Conservation (phyloP, 2,797 vertebrate genomes). For the Rhinogobio ventralis region DNA sequence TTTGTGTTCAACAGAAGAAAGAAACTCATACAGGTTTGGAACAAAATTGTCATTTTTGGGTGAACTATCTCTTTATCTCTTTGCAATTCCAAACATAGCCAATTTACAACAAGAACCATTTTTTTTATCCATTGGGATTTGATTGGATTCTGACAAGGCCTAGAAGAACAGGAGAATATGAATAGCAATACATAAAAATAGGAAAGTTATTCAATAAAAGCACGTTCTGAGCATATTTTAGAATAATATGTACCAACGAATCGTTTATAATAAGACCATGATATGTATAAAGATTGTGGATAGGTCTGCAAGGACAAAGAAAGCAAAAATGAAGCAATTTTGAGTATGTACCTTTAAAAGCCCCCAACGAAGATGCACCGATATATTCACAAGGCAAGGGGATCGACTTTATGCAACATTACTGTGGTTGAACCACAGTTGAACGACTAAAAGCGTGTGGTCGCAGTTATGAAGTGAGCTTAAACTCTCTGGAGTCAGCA, state of each 20-base stretch:
- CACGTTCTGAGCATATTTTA: too few relatives aligned
- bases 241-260: background rate
- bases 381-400: constrained; percentile 37
- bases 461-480: constrained; percentile 53
- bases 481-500: constrained; percentile 62
- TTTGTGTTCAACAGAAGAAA: too few relatives aligned
- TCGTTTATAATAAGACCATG: too few relatives aligned
- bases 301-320: background rate
- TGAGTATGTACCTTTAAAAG: background rate
- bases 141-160: background rate
- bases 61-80: too few relatives aligned
- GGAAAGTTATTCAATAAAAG: background rate
- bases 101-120: background rate
- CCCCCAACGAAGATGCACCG: background rate
- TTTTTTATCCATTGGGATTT: background rate
- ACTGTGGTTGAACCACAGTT: constrained; percentile 57
- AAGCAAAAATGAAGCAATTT: background rate
- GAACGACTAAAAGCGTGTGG: constrained; percentile 53
- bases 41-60: too few relatives aligned
- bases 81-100: background rate
- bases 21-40: too few relatives aligned
- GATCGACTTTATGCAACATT: constrained; percentile 54
- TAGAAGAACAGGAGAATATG: too few relatives aligned
- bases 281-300: background rate
- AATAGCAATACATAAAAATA: background rate